Evolutionary conservation across 92 coral and sea anemone species (phyloP), one percentile per base, ranked within the genome.

Genomic region (Hydrozoanthus gracilis): DNA sequence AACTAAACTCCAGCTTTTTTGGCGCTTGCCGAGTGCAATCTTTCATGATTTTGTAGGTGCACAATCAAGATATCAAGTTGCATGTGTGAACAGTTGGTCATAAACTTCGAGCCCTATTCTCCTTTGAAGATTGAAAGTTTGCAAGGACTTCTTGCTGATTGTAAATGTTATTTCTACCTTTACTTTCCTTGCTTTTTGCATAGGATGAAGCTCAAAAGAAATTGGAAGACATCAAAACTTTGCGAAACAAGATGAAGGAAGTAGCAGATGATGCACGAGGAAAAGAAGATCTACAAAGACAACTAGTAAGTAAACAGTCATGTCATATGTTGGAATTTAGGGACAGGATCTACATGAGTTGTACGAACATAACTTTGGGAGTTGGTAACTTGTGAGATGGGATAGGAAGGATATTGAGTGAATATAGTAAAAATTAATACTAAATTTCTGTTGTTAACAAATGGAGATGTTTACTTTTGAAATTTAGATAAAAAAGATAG

Each of bases 161-260:
- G 39, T 27, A 27, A 27, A 27, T 27, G 39, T 27, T 27, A 17
- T 66, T 18, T 27, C 5, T 35, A 6, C 47, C 3, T 67, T 8
- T 48, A 68, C 44, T 27, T 68, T 14, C 7, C 44, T 16, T 45
- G 56, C 14, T 44, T 20, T 7, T 16, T 18, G 12, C 90, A 51
- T 46, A 96, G 99, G 89, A 92, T 67, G 97, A 96, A 79, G 94
- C 99, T 46, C 99, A 96, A 65, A 93, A 95, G 90, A 91, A 96
- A 55, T 87, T 96, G 64, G 99, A 96, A 66, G 96, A 96, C 62
- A 96, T 96, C 72, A 92, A 94, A 87, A 79, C 92, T 75, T 91
- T 96, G 17, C 91, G 99, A 46, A 94, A 92, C 52, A 96, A 92
- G 70, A 96, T 96, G 99, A 96, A 96, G 90, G 98, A 95, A 83